Evolutionary conservation across 2,888 invertebrate genomes (phyloP), one percentile per base, ranked within the genome.

Genomic region (Melieria picta): DNA sequence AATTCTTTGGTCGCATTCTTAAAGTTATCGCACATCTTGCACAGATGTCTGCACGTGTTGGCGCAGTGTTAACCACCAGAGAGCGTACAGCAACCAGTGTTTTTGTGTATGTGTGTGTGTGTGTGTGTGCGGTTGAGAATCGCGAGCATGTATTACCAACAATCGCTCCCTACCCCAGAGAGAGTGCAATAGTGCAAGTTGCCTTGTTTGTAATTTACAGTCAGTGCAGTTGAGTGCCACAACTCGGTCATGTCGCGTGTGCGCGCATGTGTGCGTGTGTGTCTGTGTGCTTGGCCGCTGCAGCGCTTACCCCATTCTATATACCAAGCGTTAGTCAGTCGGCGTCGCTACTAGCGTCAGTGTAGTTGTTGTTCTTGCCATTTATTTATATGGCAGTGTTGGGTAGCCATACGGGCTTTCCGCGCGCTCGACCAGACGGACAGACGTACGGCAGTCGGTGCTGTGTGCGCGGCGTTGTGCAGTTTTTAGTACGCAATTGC

Each of bases 401-500:
- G 30, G 30, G 1, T 2, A 30, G 30, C 30, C 30, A 30, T 30
- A 30, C 30, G 30, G 30, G 30, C 30, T 30, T 30, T 30, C 30
- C 30, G 30, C 3, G 30, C 30, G 30, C 30, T 30, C 30, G 30
- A 2, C 2, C 30, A 30, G 30, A 30, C 52, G 4, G 52, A 52
- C 52, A n/a, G 9, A 9, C 52, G 11, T 11, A 52, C 7, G 11
- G 52, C 52, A n/a, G 6, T 52, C 4, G 4, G 11, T 52, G 13
- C n/a, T 52, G 13, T 13, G 52, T 52, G 52, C 11, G 52, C 52
- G 13, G 13, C 52, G 13, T 52, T 67, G 64, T 50, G 64, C 57
- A 45, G 50, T 65, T 70, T 52, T 56, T 60, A 70, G 70, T 70
- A 70, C 70, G 58, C 70, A 70, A 70, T 65, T 70, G 70, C 61